Evolutionary conservation across 2,113 vertebrate genomes (phyloP).

Genomic region (Bettongia penicillata): DNA sequence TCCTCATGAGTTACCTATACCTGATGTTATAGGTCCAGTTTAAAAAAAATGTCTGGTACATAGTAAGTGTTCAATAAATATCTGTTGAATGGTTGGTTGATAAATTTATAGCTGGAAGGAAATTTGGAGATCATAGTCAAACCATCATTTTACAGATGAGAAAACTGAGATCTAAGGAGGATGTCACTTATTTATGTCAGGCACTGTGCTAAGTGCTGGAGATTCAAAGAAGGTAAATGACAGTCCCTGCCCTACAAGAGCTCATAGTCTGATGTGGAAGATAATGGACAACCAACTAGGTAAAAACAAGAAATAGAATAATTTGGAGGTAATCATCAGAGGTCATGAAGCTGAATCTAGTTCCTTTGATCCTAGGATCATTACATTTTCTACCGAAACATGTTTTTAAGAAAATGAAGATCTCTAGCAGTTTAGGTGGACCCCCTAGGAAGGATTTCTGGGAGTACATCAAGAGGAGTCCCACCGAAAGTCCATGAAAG

Average conservation of each 20-base stretch:
- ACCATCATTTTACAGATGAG: too few relatives aligned
- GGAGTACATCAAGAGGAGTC: background rate
- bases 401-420: background rate
- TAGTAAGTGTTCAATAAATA: too few relatives aligned
- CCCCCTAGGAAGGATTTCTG: background rate
- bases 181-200: too few relatives aligned
- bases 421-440: background rate
- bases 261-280: background rate
- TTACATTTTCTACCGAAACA: background rate
- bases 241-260: background rate
- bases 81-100: too few relatives aligned
- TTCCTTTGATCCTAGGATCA: background rate
- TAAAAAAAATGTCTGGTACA: too few relatives aligned
- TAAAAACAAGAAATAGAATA: background rate
- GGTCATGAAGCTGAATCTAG: background rate
- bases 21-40: too few relatives aligned
- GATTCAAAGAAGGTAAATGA: background rate
- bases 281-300: background rate
- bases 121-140: too few relatives aligned
- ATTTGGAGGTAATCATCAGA: background rate
- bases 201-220: background rate
- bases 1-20: too few relatives aligned
- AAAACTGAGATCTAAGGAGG: too few relatives aligned
- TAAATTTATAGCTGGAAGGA: too few relatives aligned
- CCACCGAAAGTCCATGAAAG: background rate